Conservation (phyloP, 2,113 vertebrate genomes). For the Antechinus flavipes region DNA sequence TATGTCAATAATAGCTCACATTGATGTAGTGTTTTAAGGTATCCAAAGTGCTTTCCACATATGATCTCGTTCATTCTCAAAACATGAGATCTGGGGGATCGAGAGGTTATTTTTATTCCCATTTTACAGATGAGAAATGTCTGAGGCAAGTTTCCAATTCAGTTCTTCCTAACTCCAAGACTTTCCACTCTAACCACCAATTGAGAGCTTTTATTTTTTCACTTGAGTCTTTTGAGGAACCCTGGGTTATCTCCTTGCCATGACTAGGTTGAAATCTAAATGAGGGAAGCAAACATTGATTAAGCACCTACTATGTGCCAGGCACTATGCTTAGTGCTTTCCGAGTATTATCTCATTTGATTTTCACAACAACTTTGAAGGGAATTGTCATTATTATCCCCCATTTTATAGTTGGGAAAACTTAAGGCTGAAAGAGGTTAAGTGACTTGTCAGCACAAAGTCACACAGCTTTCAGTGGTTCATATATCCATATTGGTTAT, state of each 20-base stretch:
- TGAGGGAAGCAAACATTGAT: too few relatives aligned
- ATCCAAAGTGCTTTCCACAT: too few relatives aligned
- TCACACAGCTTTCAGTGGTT: background rate
- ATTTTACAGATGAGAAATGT: background rate
- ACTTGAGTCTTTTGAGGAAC: background rate
- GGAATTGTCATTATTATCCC: background rate
- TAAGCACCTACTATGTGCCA: too few relatives aligned
- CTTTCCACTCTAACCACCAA: background rate
- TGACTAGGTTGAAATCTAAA: background rate
- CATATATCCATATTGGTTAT: too few relatives aligned
- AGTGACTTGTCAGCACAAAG: background rate
- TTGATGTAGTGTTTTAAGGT: too few relatives aligned
- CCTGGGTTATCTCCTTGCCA: too few relatives aligned
- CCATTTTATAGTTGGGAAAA: too few relatives aligned
- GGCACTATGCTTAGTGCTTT: background rate
- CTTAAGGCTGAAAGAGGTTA: background rate
- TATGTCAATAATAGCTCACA: too few relatives aligned
- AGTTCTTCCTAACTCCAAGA: background rate
- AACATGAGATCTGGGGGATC: too few relatives aligned
- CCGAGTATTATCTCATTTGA: background rate
- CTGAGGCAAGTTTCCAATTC: background rate
- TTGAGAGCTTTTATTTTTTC: background rate
- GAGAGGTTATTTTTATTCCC: too few relatives aligned
- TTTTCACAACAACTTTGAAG: background rate
- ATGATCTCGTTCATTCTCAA: too few relatives aligned